Base-by-base conservation (phyloP, 2,113 vertebrate genomes). In the Miniopterus natalensis region DNA sequence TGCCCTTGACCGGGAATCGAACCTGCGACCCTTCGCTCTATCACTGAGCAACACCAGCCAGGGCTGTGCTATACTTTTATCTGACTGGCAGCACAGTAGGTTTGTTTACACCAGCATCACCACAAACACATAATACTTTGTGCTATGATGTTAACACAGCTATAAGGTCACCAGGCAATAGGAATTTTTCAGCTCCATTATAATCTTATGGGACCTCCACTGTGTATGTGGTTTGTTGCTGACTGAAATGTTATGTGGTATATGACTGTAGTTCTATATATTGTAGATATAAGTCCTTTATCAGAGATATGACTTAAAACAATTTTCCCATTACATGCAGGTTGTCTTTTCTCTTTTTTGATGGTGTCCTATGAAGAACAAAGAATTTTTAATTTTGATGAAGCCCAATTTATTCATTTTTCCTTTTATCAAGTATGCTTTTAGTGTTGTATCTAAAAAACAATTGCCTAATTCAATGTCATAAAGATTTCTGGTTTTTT, bases 341-440 rank as follows among this genome's bases (percentile, higher is more conserved):
- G 3, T 75, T 84, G 8, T 73, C 61, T 81, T 84, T 53, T 88
- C 1, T 53, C 17, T 59, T 80, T 89, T 36, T 49, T 86, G 47
- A 55, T 89, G 31, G 74, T 87, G 4, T 83, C 42, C 27, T 79
- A 75, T 75, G 59, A 94, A 90, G 25, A 90, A 86, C 23, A 71
- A 85, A 79, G 14, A 1, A 51, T 88, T 57, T 79, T 20, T 29
- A 36, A 47, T 74, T 94, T 95, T 84, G 29, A 40, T 61, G 2
- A 92, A 88, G 63, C 31, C 10, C 17, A 80, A 42, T 70, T 71
- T 93, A 86, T 42, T 40, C 21, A 65, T 49, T 53, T 95, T 92
- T 81, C 65, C 49, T 78, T 86, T 79, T 65, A 68, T 75, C 36
- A 84, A 29, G 77, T 85, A 65, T 31, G 8, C 18, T 91, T 96